phyloP scores from a whole-genome alignment of 2,888 invertebrate species.

The Noctuana brunneofusca region DNA sequence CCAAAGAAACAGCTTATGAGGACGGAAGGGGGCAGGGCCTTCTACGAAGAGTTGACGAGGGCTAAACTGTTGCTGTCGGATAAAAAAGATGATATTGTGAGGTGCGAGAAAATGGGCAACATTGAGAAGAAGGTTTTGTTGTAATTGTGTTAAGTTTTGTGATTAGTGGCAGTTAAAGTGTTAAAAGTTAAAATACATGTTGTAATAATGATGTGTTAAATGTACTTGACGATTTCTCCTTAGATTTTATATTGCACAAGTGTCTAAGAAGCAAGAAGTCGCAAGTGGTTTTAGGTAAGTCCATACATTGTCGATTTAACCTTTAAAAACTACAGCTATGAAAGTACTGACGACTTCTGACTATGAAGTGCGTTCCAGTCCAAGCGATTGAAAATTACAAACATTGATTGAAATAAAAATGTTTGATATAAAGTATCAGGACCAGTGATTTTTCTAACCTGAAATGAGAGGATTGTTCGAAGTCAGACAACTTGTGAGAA shows the following conservation, averaged over 20 bases:
- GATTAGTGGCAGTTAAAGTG: not conserved
- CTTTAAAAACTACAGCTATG: not conserved
- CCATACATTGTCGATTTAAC: not conserved
- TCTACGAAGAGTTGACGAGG: slow-evolving; percentile 66
- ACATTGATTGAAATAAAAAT: not conserved
- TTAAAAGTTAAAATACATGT: not conserved
- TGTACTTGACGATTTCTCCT: not conserved
- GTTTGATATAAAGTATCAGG: too few species aligned
- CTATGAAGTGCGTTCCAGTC: not conserved
- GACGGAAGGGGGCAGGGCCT: slow-evolving; percentile 67
- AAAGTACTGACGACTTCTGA: not conserved
- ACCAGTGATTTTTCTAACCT: not conserved
- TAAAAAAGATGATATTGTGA: slow-evolving; percentile 53
- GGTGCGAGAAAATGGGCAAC: slow-evolving; percentile 42
- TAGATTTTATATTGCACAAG: not conserved
- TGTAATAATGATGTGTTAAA: not conserved
- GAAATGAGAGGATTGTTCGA: not conserved
- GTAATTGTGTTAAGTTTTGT: slow-evolving; percentile 45
- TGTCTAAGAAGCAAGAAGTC: not conserved
- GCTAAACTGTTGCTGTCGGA: slow-evolving; percentile 66
- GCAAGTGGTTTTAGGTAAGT: not conserved
- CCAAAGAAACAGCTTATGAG: slow-evolving; percentile 67
- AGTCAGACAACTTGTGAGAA: not conserved
- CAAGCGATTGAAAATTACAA: too few species aligned
- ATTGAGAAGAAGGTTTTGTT: slow-evolving; percentile 54